Evolutionary conservation across 2,888 invertebrate species (phyloP).

Genomic region (Apoderus coryli): DNA sequence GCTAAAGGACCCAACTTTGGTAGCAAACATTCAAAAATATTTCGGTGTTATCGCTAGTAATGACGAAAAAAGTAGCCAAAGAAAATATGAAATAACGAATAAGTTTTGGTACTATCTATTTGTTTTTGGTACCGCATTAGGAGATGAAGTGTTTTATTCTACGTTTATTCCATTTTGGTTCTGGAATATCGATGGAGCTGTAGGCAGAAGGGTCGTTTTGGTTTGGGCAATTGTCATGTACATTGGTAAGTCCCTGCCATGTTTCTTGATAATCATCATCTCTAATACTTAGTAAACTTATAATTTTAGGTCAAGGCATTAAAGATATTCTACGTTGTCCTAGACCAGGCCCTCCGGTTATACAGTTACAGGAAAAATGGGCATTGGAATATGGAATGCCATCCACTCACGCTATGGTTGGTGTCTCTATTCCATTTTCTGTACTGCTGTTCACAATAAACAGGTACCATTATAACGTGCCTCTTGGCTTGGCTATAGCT

Average conservation of each 20-base stretch:
- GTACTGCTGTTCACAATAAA: constrained; percentile 66
- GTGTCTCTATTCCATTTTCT: constrained; percentile 75
- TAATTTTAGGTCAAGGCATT: constrained; percentile 58
- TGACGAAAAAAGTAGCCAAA: constrained; percentile 16
- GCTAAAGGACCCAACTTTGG: constrained; percentile 60
- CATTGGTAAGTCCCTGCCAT: constrained; percentile 56
- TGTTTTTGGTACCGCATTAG: constrained; percentile 69
- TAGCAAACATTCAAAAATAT: constrained; percentile 62
- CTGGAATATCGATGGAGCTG: constrained; percentile 85
- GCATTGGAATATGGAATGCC: constrained; percentile 90
- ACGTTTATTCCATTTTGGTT: constrained; percentile 89
- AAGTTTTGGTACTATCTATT: constrained; percentile 77
- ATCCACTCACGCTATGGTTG: constrained; percentile 88
- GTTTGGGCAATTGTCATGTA: constrained; percentile 78
- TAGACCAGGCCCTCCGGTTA: constrained; percentile 71
- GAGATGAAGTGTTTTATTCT: constrained; percentile 83
- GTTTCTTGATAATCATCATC: too few relatives aligned
- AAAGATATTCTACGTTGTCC: constrained; percentile 84
- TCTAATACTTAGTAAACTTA: too few relatives aligned
- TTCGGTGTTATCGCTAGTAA: constrained; percentile 51
- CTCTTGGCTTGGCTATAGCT: constrained; percentile 43
- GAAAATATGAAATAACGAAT: constrained; percentile 43
- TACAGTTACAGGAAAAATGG: constrained; percentile 76
- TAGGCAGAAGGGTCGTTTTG: constrained; percentile 66
- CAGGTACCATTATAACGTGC: constrained; percentile 57